Conservation (phyloP, 1,140 invertebrate species). For the Ooceraea biroi region DNA sequence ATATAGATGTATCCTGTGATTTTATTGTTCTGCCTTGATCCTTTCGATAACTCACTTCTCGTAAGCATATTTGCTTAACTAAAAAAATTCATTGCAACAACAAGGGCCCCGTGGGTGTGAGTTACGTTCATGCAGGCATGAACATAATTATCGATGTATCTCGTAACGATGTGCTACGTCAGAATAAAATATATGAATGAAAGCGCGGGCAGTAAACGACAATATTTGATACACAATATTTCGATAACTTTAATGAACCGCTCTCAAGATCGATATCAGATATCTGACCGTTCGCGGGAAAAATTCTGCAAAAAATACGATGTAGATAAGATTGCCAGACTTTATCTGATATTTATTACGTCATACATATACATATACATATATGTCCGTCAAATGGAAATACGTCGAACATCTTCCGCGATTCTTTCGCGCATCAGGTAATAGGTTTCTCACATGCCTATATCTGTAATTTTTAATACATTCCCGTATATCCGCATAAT, state of each 20-base stretch:
- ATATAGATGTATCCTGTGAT: slow-evolving; percentile 1
- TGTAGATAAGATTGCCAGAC: not conserved
- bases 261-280: not conserved
- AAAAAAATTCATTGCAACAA: slow-evolving; percentile 22
- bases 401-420: too few relatives aligned
- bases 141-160: slow-evolving; percentile 30
- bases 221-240: slow-evolving; percentile 37
- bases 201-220: slow-evolving; percentile 6
- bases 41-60: not conserved
- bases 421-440: too few relatives aligned
- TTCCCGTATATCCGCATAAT: too few relatives aligned
- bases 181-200: not conserved
- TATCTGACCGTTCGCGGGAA: slow-evolving; percentile 11
- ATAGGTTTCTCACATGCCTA: too few relatives aligned
- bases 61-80: not conserved
- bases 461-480: too few relatives aligned
- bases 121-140: not conserved
- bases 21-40: slow-evolving; percentile 7
- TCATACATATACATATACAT: slow-evolving; percentile 10
- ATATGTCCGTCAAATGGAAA: too few relatives aligned
- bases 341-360: slow-evolving; percentile 10
- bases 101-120: not conserved
- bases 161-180: not conserved
- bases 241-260: not conserved
- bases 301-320: slow-evolving; percentile 28